These are phyloP conservation scores for Sinella curviseta DNA, from an alignment of 1,140 invertebrate species.

Conservation along the genomic window DNA sequence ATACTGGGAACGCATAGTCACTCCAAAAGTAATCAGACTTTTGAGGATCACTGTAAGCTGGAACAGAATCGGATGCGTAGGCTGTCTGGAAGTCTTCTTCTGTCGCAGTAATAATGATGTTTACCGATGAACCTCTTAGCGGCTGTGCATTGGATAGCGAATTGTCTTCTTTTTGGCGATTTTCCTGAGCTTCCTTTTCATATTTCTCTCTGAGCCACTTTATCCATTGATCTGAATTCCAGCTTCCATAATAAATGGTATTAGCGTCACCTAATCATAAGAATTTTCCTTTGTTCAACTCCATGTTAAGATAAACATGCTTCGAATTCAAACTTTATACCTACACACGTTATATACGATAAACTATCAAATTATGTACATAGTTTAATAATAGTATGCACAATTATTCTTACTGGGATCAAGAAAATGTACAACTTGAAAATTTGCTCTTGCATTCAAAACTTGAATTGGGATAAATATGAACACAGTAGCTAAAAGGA, in stretches of 20 bases:
- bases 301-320: no score
- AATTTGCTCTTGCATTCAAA: conserved; percentile 12
- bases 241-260: conserved; percentile 26
- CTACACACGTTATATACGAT: no score
- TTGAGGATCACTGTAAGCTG: conserved; percentile 24
- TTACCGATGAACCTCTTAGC: background rate
- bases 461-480: no score
- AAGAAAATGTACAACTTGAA: conserved; percentile 34
- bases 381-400: background rate
- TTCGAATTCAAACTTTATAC: no score
- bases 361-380: background rate
- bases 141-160: background rate
- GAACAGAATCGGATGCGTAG: conserved; percentile 18
- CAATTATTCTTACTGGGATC: conserved; percentile 31
- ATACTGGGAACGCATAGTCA: conserved; percentile 30
- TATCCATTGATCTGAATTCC: conserved; percentile 41
- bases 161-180: background rate
- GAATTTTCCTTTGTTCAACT: no score
- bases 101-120: conserved; percentile 24
- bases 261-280: background rate
- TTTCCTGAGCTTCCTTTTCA: background rate
- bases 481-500: no score
- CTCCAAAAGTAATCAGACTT: conserved; percentile 35
- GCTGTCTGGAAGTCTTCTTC: conserved; percentile 12
- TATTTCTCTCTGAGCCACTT: conserved; percentile 20